These are phyloP conservation scores for Nannospalax galili DNA, from an alignment of 2,113 vertebrate species.

Conservation along the genomic window DNA sequence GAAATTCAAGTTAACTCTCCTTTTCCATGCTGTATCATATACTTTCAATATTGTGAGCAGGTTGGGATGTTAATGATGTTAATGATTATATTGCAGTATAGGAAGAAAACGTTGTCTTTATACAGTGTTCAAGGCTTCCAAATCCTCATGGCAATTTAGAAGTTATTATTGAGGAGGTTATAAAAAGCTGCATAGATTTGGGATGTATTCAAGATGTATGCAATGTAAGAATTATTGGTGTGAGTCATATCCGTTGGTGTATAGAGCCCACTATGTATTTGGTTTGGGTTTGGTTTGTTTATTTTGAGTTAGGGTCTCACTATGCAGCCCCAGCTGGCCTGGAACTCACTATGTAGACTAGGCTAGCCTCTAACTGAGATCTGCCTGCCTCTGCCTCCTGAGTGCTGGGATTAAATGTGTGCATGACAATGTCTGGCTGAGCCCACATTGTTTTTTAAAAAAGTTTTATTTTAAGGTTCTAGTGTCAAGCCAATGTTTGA, in stretches of 20 bases:
- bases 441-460: no score
- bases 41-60: conserved; percentile 25
- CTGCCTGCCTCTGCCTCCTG: no score
- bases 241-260: neutral
- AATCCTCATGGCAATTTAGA: neutral
- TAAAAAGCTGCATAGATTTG: neutral
- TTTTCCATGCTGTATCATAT: neutral
- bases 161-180: neutral
- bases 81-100: neutral
- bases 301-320: no score
- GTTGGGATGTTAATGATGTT: neutral
- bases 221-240: neutral
- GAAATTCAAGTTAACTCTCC: neutral
- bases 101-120: neutral
- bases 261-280: neutral
- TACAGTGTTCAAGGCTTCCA: neutral
- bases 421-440: no score
- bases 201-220: neutral
- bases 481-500: no score
- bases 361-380: no score
- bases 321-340: no score
- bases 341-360: no score
- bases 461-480: no score
- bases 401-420: no score
- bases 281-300: neutral